A percentile compares a stretch with the other conserved stretches of the same genome.
Conservation (phyloP, 2,888 invertebrate genomes). For the Agrochola litura region DNA sequence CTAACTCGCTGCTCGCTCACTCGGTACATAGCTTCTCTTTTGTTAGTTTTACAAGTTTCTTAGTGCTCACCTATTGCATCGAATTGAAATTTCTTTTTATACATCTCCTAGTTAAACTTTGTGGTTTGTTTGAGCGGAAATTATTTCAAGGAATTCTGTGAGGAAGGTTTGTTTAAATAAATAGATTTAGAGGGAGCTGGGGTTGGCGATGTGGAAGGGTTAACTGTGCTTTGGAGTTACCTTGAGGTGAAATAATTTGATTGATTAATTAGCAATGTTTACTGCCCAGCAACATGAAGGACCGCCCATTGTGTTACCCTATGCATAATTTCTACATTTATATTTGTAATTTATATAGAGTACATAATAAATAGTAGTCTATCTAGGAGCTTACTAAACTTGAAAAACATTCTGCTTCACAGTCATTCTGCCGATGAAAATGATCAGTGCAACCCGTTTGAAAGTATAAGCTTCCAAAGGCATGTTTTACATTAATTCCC, state of each 20-base stretch:
- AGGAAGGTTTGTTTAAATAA: constrained; percentile 16
- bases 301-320: too few species aligned
- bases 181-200: constrained; percentile 23
- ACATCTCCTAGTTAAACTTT: constrained; percentile 44
- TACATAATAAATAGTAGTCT: too few species aligned
- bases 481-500: too few species aligned
- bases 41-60: constrained; percentile 58
- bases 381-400: too few species aligned
- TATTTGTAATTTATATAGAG: too few species aligned
- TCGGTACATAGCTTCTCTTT: constrained; percentile 44
- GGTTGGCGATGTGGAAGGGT: constrained; percentile 23
- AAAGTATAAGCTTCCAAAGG: too few species aligned
- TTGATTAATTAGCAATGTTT: neutral
- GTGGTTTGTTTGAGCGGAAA: constrained; percentile 46
- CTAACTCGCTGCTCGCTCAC: constrained; percentile 34
- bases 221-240: constrained; percentile 5
- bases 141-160: constrained; percentile 50
- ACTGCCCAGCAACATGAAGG: neutral
- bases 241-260: constrained; percentile 17
- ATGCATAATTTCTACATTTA: too few species aligned
- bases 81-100: constrained; percentile 61
- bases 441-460: too few species aligned
- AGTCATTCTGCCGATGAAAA: too few species aligned
- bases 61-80: constrained; percentile 54
- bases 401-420: too few species aligned